These are phyloP conservation scores for Acinonyx jubatus DNA, from an alignment of 2,113 vertebrate species.

Conservation along the genomic window DNA sequence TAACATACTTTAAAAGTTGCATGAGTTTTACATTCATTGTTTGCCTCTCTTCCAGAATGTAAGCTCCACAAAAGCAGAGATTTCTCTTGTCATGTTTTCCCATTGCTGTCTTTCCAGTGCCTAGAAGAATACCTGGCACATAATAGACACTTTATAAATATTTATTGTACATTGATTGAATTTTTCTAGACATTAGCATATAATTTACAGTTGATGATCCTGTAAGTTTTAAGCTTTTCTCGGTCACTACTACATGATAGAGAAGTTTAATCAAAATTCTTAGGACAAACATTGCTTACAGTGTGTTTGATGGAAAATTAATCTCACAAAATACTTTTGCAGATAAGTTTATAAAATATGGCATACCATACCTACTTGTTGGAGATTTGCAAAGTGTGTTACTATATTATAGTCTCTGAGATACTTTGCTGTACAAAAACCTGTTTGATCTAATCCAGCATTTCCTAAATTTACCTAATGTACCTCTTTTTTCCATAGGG, in stretches of 20 bases:
- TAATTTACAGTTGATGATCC: neutral
- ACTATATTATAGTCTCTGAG: neutral
- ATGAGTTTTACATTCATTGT: neutral
- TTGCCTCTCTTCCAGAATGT: neutral
- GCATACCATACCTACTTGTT: neutral
- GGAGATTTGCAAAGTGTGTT: neutral
- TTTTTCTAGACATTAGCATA: neutral
- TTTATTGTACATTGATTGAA: neutral
- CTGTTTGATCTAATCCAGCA: neutral
- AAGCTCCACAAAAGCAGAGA: neutral
- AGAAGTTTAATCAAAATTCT: neutral
- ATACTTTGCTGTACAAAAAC: neutral
- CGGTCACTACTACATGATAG: neutral
- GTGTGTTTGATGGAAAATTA: neutral
- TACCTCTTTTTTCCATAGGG: neutral
- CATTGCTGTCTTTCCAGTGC: neutral
- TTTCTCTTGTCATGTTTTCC: neutral
- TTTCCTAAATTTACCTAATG: neutral
- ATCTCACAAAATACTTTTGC: neutral
- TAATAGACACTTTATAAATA: neutral
- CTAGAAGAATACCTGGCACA: neutral
- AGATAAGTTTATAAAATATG: neutral
- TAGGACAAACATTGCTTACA: neutral
- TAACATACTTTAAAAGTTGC: neutral
- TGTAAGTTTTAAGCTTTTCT: neutral